Evolutionary conservation across 2,888 invertebrate genomes (phyloP).

Genomic region (Melikaiella ostensackeni): DNA sequence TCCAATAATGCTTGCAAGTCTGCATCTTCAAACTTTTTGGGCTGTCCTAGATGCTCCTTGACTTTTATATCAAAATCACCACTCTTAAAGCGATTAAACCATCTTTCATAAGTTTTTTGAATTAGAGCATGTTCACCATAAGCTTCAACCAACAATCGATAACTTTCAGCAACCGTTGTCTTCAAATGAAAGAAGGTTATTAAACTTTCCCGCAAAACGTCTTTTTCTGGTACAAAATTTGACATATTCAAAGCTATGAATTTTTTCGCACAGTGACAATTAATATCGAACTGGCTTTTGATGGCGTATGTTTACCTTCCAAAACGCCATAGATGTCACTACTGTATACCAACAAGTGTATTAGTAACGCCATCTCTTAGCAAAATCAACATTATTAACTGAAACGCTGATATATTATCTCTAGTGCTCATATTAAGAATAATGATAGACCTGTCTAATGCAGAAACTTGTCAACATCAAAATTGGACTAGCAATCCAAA

Average conservation of each 20-base stretch:
- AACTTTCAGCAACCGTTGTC: slow-evolving; percentile 39
- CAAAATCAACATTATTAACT: slow-evolving; percentile 9
- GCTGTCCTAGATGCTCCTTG: slow-evolving; percentile 14
- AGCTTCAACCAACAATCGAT: slow-evolving; percentile 38
- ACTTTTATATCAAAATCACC: slow-evolving; percentile 34
- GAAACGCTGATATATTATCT: background rate
- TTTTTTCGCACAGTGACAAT: slow-evolving; percentile 2
- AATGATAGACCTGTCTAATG: too few species aligned
- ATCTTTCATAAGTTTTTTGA: slow-evolving; percentile 30
- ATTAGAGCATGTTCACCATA: slow-evolving; percentile 40
- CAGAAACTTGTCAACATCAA: too few species aligned
- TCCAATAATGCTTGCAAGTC: background rate
- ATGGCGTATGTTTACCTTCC: background rate
- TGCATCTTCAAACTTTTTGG: background rate
- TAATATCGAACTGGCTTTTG: background rate
- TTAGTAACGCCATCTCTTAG: slow-evolving; percentile 12
- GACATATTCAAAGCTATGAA: slow-evolving; percentile 16
- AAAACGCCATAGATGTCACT: background rate
- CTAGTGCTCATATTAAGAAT: too few species aligned
- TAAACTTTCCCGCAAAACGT: background rate
- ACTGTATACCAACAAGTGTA: slow-evolving; percentile 7
- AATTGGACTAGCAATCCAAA: too few species aligned
- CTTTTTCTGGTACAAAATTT: background rate
- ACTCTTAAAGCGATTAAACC: slow-evolving; percentile 40
- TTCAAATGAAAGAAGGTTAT: slow-evolving; percentile 7